Conservation (phyloP, 2,113 vertebrate species). For the Tachysurus vachellii region DNA sequence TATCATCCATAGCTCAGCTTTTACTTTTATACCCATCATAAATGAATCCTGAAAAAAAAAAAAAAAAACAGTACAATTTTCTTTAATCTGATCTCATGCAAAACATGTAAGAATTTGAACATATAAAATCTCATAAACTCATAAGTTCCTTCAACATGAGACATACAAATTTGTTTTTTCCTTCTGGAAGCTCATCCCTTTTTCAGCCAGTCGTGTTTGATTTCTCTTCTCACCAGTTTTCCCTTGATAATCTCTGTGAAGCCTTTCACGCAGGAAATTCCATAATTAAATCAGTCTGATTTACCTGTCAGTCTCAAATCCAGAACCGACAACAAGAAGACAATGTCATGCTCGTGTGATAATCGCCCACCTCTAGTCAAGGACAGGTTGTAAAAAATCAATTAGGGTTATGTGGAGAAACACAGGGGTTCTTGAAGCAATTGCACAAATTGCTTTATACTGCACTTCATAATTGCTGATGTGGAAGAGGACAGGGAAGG, state of each 20-base stretch:
- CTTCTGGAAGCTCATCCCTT: not conserved
- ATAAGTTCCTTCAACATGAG: conserved; percentile 1
- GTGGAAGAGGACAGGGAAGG: conserved; percentile 5
- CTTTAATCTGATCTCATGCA: not conserved
- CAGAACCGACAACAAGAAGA: conserved; percentile 24
- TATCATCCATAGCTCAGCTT: not conserved
- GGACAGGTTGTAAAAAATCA: conserved; percentile 50
- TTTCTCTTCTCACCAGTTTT: conserved; percentile 34
- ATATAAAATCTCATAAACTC: not conserved
- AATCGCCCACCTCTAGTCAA: conserved; percentile 36
- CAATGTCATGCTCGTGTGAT: conserved; percentile 25
- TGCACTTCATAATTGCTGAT: conserved; percentile 35
- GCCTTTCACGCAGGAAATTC: conserved; percentile 33
- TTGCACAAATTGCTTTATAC: conserved; percentile 46
- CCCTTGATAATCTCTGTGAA: conserved; percentile 26
- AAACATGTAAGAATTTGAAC: not conserved
- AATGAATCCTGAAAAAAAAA: not conserved
- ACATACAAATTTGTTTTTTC: not conserved
- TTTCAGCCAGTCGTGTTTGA: conserved; percentile 25
- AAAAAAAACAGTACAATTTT: not conserved
- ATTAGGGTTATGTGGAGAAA: conserved; percentile 49
- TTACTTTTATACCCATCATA: not conserved
- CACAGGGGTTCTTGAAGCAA: conserved; percentile 31
- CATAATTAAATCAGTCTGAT: conserved; percentile 48
- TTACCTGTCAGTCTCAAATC: conserved; percentile 37